Base-by-base conservation (phyloP, 30 jellyfish, hydroid and myxozoan species). In the Pseudorhiza aurosa region DNA sequence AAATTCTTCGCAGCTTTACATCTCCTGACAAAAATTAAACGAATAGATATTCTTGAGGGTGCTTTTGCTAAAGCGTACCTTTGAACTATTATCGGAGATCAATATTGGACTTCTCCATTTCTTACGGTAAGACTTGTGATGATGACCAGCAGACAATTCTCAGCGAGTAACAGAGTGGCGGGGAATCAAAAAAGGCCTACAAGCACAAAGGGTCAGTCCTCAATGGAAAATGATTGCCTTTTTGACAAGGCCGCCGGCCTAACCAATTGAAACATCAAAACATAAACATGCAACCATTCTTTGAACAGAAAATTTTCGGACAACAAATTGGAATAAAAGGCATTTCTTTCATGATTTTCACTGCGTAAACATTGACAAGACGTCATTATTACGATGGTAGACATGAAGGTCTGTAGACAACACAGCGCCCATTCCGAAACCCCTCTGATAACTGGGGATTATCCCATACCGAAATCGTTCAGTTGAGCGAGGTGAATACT, bases 401-500 rank as follows among this genome's bases (percentile, higher is more conserved):
- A 72, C 85, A 72, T 21, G 19, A 21, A 40, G 55, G 84, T 10
- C 43, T 28, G 85, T 49, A 72, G 85, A 72, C 85, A 72, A 72
- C 85, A 72, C 74, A 55, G 24, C 53, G 44, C 74, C 67, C 11
- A 74, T 72, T 22, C 73, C 72, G 71, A 36, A 62, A 43, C 62
- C 59, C 36, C 60, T 72, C 44, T 72, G 85, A 51, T 72, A 49
- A 72, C 44, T 18, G 50, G 17, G 58, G 85, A 72, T 72, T 72
- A 72, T 72, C 85, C 74, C 29, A 25, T 12, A 49, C 72, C 74
- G 72, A 55, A 72, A 24, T 28, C 50, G 55, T 11, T 21, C 27
- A 72, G 63, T 6, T 21, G 70, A 49, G 50, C 51, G 18, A 71
- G 72, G 72, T 44, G 53, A 72, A 72, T 64, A 72, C 45, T 32